A percentile compares a stretch with the other conserved stretches of the same genome.
These are phyloP conservation scores for Athene noctua DNA, from an alignment of 2,113 vertebrate genomes.

Conservation along the genomic window DNA sequence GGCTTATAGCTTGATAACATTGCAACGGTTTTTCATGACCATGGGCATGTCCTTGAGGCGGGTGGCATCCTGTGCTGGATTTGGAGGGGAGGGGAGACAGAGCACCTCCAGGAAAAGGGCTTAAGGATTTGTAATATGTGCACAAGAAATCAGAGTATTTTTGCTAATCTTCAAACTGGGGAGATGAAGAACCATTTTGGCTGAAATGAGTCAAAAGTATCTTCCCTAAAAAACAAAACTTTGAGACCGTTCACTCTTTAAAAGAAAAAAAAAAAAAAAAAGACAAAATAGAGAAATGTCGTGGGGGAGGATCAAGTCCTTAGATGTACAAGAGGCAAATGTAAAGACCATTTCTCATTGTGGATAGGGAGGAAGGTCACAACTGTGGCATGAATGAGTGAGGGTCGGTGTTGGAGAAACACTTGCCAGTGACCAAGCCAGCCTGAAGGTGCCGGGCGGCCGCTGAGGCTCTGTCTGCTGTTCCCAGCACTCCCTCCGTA, in stretches of 20 bases:
- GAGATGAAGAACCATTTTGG: neutral
- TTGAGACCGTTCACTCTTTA: neutral
- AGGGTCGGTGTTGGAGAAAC: neutral
- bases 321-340: neutral
- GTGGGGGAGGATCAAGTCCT: neutral
- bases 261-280: neutral
- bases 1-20: neutral
- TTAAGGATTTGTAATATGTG: neutral
- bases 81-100: neutral
- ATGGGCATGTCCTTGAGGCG: neutral
- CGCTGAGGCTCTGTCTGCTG: neutral
- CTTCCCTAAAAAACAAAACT: neutral
- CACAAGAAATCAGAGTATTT: neutral
- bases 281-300: neutral
- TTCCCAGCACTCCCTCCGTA: neutral
- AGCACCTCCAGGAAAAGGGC: neutral
- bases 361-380: neutral
- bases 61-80: neutral
- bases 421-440: accelerated
- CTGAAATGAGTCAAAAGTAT: neutral
- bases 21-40: accelerated
- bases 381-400: neutral
- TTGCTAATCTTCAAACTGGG: neutral
- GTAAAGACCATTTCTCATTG: neutral
- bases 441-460: accelerated